Base-by-base conservation (phyloP, 2,113 vertebrate species). In the Ancistrus triradiatus region DNA sequence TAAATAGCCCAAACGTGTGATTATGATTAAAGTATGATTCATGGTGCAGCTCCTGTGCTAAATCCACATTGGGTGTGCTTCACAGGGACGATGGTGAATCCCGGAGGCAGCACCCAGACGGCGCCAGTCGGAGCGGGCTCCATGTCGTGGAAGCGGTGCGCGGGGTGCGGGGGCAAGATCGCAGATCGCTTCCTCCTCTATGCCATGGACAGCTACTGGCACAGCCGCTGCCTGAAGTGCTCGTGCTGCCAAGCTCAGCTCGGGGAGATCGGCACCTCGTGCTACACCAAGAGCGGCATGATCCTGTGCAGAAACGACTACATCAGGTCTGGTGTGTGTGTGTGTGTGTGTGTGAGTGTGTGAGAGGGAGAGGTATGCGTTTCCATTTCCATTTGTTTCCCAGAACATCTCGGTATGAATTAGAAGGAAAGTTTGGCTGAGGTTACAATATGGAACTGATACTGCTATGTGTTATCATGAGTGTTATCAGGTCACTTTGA, bases 151-250 rank as follows among this genome's bases (percentile, higher is more conserved):
- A 98, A 98, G 81, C 89, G 94, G 73, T 93, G 95, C 38, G 95
- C 95, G 15, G 95, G 95, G 68, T 98, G 95, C 59, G 95, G 95
- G 76, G 95, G 94, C 68, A 97, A 97, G 84, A 98, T 98, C 75
- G 93, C 93, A 2, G 96, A 98, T 84, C 96, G 96, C 59, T 98
- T 98, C 86, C 92, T 98, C 78, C 94, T 98, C 55, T 98, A 97
- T 81, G 91, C 96, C 84, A 98, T 98, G 95, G 96, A 98, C 90
- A 95, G 92, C 89, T 98, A 98, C 85, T 98, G 96, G 96, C 96
- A 98, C 88, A 98, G 93, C 85, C 93, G 96, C 52, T 98, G 96
- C 86, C 93, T 98, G 74, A 97, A 98, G 86, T 98, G 96, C 78
- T 97, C 95, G 67, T 98, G 95, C 89, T 98, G 96, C 88, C 95